Percentiles rank a stretch among this genome's conserved stretches.
Evolutionary conservation across 2,797 vertebrate species (phyloP).

Genomic region (Corythornis leucogaster): DNA sequence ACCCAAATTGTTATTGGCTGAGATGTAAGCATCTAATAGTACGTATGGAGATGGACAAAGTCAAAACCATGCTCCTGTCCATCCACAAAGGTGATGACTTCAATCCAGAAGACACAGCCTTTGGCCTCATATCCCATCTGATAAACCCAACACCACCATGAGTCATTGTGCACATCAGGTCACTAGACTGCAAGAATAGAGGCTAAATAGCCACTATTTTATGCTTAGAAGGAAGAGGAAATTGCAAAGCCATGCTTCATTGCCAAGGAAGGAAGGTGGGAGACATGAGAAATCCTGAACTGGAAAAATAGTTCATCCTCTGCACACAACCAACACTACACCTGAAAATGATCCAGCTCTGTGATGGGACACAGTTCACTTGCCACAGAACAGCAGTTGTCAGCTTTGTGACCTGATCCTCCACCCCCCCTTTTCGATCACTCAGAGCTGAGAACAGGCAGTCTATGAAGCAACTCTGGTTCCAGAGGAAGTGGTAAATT

Average conservation of each 20-base stretch:
- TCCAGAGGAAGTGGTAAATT: slow-evolving; percentile 62
- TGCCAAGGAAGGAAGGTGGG: background rate
- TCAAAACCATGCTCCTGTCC: background rate
- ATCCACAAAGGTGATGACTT: background rate
- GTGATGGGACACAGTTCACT: background rate
- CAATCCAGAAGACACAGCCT: background rate
- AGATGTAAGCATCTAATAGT: background rate
- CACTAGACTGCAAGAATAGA: background rate
- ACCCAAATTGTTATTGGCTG: background rate
- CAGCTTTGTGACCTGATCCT: background rate
- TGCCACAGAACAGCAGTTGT: background rate
- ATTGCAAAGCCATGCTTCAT: background rate
- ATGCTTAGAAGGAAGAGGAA: background rate
- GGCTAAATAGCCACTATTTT: background rate
- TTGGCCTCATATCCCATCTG: background rate
- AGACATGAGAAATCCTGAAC: background rate
- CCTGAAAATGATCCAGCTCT: background rate
- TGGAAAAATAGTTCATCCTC: background rate
- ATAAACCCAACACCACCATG: background rate
- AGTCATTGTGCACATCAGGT: background rate
- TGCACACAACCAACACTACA: accelerated
- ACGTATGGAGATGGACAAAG: accelerated
- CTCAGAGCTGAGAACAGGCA: background rate
- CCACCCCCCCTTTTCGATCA: background rate
- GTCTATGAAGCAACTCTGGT: background rate